Evolutionary conservation across 2,797 vertebrate genomes (phyloP), one percentile per base, ranked within the genome.

Genomic region (Molossus alvarezi): DNA sequence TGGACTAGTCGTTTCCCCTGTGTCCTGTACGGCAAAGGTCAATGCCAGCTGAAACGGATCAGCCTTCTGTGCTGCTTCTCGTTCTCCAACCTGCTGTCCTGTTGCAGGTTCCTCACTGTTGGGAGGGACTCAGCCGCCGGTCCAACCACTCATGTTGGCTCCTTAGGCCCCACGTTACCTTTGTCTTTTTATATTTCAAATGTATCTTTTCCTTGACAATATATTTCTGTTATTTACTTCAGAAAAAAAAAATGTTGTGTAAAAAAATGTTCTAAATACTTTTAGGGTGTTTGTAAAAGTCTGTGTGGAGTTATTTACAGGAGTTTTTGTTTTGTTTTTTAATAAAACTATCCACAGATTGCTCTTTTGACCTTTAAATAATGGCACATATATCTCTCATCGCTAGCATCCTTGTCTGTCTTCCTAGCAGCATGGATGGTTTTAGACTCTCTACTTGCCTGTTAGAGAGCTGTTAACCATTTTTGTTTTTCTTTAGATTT

Each of bases 331-430:
- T 25, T 14, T 13, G 29, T 65, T 18, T 69, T 69, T 69, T 67
- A 33, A 45, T 45, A 53, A 57, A 57, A 67, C 37, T 60, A 64
- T 45, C 17, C 41, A 71, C 93, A 96, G 97, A 98, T 97, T 98
- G 97, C 88, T 98, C 33, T 80, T 93, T 82, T 92, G 73, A 86
- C 88, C 51, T 94, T 97, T 69, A 84, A 53, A 64, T 95, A 92
- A 92, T 88, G 79, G 53, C 25, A 58, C 93, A 93, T 97, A 96
- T 98, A 77, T 98, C 88, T 98, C 90, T 98, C 94, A 97, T 96
- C 97, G 96, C 97, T 97, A 95, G 85, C 95, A 88, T 97, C 97
- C 95, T 97, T 97, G 97, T 97, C 97, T 98, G 96, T 98, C 95
- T 97, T 97, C 82, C 82, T 96, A 95, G 96, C 92, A 96, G 83